Evolutionary conservation across 2,888 invertebrate genomes (phyloP), one percentile per base, ranked within the genome.

Genomic region (Sipha maydis): DNA sequence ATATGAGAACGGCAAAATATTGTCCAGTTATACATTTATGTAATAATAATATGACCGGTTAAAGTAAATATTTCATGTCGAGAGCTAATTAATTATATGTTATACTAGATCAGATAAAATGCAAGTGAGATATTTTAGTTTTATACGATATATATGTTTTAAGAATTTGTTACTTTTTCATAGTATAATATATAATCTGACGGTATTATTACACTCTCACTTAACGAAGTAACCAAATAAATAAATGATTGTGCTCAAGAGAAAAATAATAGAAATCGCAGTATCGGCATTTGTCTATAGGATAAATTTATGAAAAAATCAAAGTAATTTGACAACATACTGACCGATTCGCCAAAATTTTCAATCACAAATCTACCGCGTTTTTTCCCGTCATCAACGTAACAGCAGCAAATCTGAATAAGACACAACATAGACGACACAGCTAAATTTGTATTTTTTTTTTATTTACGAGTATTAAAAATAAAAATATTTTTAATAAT

Each of bases 391-490:
- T 48, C 31, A 1, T 11, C 77, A 25, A 4, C 14, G 77, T 77
- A 54, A 41, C 77, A 77, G 34, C 77, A 77, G 11, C 77, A n/a
- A n/a, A 48, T 77, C 41, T n/a, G 77, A n/a, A 77, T 41, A 21
- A n/a, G 19, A n/a, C 41, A 38, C 77, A 48, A 77, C 77, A 77
- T 48, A 41, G 77, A 14, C 77, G n/a, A 34, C 31, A 25, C 14
- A 1, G 28, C 25, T 61, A 21, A 14, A 25, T 21, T 48, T 61
- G 8, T 61, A 21, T 61, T 3, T 69, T 28, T 69, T 28, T 1
- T 69, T 69, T 69, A 34, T 61, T 69, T 69, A 11, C 28, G 8
- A 21, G 19, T 21, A 71, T 71, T 14, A 31, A 75, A 34, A 75
- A 34, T 34, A 34, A 3, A 34, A 34, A 34, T 34, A 3, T 3